Evolutionary conservation across 2,888 invertebrate species (phyloP).

Genomic region (Molorchus minor): DNA sequence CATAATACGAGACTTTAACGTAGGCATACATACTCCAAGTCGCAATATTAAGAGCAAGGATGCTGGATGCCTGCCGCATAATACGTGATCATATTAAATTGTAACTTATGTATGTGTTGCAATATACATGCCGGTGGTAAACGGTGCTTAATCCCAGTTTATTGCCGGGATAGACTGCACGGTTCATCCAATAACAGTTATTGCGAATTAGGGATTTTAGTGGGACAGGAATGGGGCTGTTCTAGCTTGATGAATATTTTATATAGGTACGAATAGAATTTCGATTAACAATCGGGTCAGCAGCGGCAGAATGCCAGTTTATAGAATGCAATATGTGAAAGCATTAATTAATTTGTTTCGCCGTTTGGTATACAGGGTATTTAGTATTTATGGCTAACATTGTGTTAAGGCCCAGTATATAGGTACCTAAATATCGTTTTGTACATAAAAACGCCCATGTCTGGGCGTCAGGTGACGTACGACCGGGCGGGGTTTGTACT

Average conservation of each 20-base stretch:
- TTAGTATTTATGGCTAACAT: not conserved
- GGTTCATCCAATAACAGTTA: conserved; percentile 1
- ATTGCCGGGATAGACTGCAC: not conserved
- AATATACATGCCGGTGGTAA: not conserved
- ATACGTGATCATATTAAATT: no score
- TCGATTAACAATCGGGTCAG: not conserved
- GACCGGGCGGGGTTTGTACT: no score
- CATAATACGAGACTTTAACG: no score
- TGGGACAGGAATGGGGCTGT: not conserved
- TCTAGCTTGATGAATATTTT: not conserved
- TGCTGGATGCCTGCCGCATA: no score
- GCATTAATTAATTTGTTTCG: not conserved
- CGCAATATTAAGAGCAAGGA: no score
- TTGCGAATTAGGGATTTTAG: not conserved
- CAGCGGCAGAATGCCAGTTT: not conserved
- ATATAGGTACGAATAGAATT: no score
- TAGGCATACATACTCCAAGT: no score
- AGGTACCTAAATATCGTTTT: no score
- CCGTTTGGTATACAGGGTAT: not conserved
- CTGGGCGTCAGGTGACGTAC: no score
- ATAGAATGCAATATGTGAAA: not conserved
- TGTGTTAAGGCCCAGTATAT: not conserved
- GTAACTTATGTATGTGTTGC: no score
- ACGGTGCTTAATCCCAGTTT: not conserved
- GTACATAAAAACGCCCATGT: no score